Percentiles rank a stretch among this genome's conserved stretches.
Conservation (phyloP, 1,140 invertebrate species). For the Bombus pascuorum region DNA sequence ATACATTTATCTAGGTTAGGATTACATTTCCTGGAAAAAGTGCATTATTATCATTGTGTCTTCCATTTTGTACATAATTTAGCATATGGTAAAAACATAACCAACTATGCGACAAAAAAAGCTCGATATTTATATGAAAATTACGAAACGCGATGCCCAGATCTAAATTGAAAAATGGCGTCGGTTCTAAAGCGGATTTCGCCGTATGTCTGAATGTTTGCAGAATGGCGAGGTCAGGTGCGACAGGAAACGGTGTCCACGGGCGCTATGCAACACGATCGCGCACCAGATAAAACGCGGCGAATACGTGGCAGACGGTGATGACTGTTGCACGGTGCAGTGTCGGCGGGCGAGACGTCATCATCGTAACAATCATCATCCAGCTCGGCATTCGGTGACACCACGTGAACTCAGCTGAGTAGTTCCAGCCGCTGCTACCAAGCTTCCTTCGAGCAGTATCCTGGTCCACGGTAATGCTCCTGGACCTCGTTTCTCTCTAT, state of each 20-base stretch:
- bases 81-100: neutral
- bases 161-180: neutral
- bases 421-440: neutral
- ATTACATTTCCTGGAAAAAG: too few relatives aligned
- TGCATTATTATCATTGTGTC: too few relatives aligned
- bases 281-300: constrained; percentile 76
- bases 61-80: too few relatives aligned
- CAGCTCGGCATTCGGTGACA: constrained; percentile 68
- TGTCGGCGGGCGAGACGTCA: constrained; percentile 82
- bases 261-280: constrained; percentile 85
- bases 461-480: constrained; percentile 41
- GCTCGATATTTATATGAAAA: neutral
- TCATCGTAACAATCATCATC: constrained; percentile 77
- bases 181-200: neutral
- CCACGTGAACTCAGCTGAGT: constrained; percentile 73
- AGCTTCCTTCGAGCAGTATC: constrained; percentile 40
- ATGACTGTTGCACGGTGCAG: constrained; percentile 83
- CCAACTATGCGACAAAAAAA: too few relatives aligned
- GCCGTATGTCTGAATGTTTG: constrained; percentile 53
- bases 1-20: too few relatives aligned
- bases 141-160: neutral
- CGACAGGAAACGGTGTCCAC: constrained; percentile 89
- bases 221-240: constrained; percentile 92
- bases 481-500: constrained; percentile 25
- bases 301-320: constrained; percentile 76